phyloP scores from a whole-genome alignment of 2,113 vertebrate genomes.

The Ailuropoda melanoleuca region DNA sequence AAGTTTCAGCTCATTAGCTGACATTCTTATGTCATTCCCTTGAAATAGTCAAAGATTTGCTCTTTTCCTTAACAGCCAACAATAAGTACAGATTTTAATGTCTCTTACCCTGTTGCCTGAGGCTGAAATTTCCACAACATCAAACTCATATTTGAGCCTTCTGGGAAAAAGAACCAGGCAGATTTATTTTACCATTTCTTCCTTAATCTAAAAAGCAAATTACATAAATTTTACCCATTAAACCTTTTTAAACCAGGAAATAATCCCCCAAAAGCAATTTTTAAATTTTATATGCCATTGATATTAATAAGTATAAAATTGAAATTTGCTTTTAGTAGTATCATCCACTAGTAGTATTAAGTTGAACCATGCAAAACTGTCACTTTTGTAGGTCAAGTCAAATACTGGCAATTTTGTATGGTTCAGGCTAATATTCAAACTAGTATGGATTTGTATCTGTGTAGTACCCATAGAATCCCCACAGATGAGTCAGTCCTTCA shows the following conservation, averaged over 20 bases:
- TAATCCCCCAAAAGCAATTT: background rate
- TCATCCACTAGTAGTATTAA: background rate
- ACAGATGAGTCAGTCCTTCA: background rate
- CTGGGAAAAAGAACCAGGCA: background rate
- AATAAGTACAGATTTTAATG: constrained; percentile 26
- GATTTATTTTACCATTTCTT: background rate
- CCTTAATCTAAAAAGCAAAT: constrained; percentile 25
- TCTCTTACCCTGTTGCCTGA: background rate
- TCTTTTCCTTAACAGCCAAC: constrained; percentile 40
- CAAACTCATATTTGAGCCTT: background rate
- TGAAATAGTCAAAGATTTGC: constrained; percentile 39
- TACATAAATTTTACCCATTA: background rate
- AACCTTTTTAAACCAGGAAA: background rate
- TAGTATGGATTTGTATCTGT: background rate
- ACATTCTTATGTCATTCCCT: constrained; percentile 19
- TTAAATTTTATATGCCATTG: background rate
- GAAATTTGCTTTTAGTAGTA: background rate
- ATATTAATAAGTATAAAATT: background rate
- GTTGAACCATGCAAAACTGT: background rate
- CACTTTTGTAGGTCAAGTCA: background rate
- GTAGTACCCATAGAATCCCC: background rate
- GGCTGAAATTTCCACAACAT: constrained; percentile 29
- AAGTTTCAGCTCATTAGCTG: constrained; percentile 36
- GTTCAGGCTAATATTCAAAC: background rate
- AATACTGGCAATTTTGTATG: background rate